A percentile compares a stretch with the other conserved stretches of the same genome.
These are phyloP conservation scores for Eulacestoma nigropectus DNA, from an alignment of 2,113 vertebrate species.

Conservation along the genomic window DNA sequence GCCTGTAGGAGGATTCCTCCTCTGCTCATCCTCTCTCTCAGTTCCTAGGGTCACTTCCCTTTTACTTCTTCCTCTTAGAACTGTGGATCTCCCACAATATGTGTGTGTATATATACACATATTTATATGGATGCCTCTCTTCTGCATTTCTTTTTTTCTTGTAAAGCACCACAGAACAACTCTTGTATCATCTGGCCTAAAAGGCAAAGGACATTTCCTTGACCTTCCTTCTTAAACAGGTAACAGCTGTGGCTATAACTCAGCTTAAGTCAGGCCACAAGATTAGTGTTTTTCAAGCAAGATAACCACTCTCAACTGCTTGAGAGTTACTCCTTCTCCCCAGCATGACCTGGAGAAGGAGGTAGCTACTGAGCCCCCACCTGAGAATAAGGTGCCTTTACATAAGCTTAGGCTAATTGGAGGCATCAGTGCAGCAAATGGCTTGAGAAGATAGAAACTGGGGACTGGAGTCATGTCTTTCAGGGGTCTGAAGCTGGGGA, in stretches of 20 bases:
- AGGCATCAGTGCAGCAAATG: not conserved
- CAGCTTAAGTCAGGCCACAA: not conserved
- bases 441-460: not conserved
- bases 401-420: not conserved
- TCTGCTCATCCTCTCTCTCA: not conserved
- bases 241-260: slow-evolving; percentile 19
- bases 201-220: not conserved
- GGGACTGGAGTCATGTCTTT: not conserved
- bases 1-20: not conserved
- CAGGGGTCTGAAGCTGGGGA: not conserved
- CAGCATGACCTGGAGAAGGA: not conserved
- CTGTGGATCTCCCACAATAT: not conserved
- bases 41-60: not conserved
- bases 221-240: not conserved
- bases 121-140: not conserved
- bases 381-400: not conserved
- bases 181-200: not conserved
- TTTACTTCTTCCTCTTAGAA: not conserved
- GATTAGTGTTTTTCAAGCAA: not conserved
- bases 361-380: not conserved
- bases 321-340: not conserved
- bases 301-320: not conserved
- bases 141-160: not conserved
- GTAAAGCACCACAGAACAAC: not conserved
- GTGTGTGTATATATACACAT: rapidly evolving